Conservation (phyloP, 2,113 vertebrate species). For the Empidonax alnorum region DNA sequence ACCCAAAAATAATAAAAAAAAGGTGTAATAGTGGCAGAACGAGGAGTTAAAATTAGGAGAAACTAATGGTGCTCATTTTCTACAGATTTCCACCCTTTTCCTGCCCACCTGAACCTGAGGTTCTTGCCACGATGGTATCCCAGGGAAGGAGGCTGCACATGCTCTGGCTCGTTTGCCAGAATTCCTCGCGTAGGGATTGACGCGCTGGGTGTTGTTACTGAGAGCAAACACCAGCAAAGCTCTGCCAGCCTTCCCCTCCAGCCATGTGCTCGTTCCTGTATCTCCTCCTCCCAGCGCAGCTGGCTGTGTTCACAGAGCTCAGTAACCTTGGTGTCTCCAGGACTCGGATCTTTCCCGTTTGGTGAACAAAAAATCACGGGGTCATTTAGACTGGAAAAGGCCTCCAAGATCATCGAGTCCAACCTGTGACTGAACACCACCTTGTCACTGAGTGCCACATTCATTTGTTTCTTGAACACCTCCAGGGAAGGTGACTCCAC, state of each 20-base stretch:
- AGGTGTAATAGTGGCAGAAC: neutral
- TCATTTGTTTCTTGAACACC: too few relatives aligned
- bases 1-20: neutral
- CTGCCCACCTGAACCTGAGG: neutral
- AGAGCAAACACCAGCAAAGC: neutral
- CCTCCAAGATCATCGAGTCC: too few relatives aligned
- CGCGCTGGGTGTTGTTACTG: neutral
- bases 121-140: fast-evolving
- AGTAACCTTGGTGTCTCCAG: fast-evolving
- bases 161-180: neutral
- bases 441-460: too few relatives aligned
- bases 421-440: too few relatives aligned
- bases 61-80: neutral
- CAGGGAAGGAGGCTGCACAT: neutral
- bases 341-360: fast-evolving
- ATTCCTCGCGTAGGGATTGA: neutral
- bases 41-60: neutral
- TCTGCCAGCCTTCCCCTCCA: neutral
- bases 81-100: neutral
- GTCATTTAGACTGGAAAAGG: too few relatives aligned
- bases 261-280: fast-evolving
- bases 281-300: neutral
- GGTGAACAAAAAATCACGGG: neutral
- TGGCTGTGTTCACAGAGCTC: neutral
- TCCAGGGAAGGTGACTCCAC: too few relatives aligned